Conservation (phyloP, 1,140 invertebrate species). For the Lepidotrigona ventralis region DNA sequence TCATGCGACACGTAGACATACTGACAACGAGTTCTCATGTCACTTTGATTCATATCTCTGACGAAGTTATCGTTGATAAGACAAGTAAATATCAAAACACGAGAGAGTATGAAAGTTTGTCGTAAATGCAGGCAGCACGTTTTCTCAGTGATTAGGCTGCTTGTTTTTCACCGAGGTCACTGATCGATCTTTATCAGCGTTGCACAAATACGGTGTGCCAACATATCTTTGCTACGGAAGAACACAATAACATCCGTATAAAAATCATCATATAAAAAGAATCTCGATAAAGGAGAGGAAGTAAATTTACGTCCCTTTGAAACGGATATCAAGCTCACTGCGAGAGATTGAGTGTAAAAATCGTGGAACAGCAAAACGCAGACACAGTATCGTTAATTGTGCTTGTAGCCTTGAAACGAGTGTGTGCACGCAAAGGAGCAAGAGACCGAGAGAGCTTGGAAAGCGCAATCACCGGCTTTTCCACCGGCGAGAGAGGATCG, state of each 20-base stretch:
- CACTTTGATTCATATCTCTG: background rate
- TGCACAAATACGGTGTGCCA: no score
- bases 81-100: background rate
- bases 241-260: no score
- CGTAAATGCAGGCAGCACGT: background rate
- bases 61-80: background rate
- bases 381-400: constrained; percentile 17
- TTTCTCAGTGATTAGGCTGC: background rate
- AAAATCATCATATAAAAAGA: no score
- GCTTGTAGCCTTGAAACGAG: constrained; percentile 24
- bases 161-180: no score
- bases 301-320: background rate
- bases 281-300: no score
- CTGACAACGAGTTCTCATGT: background rate
- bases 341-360: background rate
- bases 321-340: background rate
- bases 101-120: background rate
- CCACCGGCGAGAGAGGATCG: background rate
- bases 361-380: background rate
- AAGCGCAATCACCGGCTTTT: constrained; percentile 30
- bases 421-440: background rate
- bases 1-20: background rate
- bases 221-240: no score
- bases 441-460: background rate
- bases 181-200: no score